phyloP scores from a whole-genome alignment of 1,140 invertebrate species.

The Papilio xuthus region DNA sequence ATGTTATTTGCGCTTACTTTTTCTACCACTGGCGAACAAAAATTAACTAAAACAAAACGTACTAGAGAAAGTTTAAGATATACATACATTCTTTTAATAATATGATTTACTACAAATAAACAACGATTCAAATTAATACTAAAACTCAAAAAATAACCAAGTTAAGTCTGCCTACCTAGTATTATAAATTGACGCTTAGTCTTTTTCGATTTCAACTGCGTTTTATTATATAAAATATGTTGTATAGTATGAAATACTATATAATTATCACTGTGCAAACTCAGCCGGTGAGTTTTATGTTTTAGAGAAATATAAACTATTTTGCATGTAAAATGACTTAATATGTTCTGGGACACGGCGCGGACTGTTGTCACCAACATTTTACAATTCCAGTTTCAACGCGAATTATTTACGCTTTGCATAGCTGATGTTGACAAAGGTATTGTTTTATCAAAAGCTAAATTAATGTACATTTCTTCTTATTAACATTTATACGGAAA shows the following conservation, averaged over 20 bases:
- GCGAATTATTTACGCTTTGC: slow-evolving; percentile 7
- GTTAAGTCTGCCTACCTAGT: too few relatives aligned
- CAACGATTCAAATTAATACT: too few relatives aligned
- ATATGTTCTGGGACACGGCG: not conserved
- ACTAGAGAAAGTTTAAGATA: not conserved
- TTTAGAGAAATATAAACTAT: not conserved
- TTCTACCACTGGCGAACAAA: not conserved
- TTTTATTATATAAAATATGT: too few relatives aligned
- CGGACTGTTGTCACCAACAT: not conserved
- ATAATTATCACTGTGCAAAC: too few relatives aligned
- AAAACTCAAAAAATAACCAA: too few relatives aligned
- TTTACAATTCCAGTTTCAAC: slow-evolving; percentile 1
- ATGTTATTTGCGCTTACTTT: not conserved
- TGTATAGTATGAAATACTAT: too few relatives aligned
- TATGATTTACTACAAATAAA: not conserved
- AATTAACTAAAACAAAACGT: not conserved
- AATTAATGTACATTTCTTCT: not conserved
- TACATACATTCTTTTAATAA: not conserved
- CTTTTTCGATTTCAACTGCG: too few relatives aligned
- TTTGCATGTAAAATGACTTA: slow-evolving; percentile 8
- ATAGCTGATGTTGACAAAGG: not conserved
- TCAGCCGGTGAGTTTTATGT: too few relatives aligned
- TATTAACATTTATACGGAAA: not conserved
- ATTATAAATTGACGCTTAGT: too few relatives aligned
- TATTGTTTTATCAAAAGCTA: slow-evolving; percentile 1